Evolutionary conservation across 2,888 invertebrate species (phyloP).

Genomic region (Cataglyphis altisquamis): DNA sequence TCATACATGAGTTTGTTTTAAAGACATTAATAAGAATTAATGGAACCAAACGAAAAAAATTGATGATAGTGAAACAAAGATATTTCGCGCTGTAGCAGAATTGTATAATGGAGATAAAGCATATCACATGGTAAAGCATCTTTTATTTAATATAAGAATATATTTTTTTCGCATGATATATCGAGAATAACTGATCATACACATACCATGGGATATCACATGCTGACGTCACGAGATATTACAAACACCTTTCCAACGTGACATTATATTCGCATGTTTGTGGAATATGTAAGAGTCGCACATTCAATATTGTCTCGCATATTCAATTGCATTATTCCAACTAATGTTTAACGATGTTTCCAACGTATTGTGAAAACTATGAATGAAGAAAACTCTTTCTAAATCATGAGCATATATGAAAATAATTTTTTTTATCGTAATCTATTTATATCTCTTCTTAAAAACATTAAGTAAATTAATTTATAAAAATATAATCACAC

Average conservation of each 20-base stretch:
- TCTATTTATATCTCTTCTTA: background rate
- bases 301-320: conserved; percentile 2
- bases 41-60: conserved; percentile 4
- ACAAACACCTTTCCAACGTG: conserved; percentile 51
- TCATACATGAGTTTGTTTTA: conserved; percentile 30
- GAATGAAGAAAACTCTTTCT: conserved; percentile 62
- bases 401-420: background rate
- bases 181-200: conserved; percentile 39
- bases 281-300: conserved; percentile 27
- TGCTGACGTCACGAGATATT: conserved; percentile 67
- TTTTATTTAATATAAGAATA: conserved; percentile 35
- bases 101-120: conserved; percentile 11
- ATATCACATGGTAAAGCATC: conserved; percentile 7
- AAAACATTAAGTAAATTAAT: background rate
- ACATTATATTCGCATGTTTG: conserved; percentile 48
- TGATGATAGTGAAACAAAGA: background rate
- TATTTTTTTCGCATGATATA: background rate
- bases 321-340: conserved; percentile 43
- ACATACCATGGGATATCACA: conserved; percentile 75
- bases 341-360: conserved; percentile 83
- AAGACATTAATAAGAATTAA: background rate
- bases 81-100: background rate
- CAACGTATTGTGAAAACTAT: conserved; percentile 83
- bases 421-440: conserved; percentile 19
- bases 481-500: background rate